phyloP scores from a whole-genome alignment of 2,888 invertebrate species.

The Dinocampus coccinellae region DNA sequence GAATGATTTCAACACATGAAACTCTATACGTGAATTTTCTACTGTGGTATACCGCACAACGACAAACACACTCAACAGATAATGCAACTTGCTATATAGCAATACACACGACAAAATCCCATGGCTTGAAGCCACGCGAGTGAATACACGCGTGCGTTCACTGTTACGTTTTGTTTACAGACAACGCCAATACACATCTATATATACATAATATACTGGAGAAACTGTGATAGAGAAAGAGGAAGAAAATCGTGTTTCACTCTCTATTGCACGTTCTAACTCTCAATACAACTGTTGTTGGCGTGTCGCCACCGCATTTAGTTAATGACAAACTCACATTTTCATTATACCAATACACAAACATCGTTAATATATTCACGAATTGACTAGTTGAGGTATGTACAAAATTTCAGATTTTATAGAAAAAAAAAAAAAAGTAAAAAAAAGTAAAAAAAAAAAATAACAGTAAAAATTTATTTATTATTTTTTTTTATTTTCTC shows the following conservation, averaged over 20 bases:
- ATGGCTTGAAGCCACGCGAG: slow-evolving; percentile 7
- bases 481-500: neutral
- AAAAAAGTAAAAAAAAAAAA: neutral
- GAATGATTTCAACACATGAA: slow-evolving; percentile 25
- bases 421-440: no score
- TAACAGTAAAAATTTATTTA: neutral
- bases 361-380: slow-evolving; percentile 11
- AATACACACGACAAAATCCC: slow-evolving; percentile 28
- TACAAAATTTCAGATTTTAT: no score
- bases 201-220: neutral
- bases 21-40: slow-evolving; percentile 26
- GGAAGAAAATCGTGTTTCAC: neutral
- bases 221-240: neutral
- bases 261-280: neutral
- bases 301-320: slow-evolving; percentile 20
- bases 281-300: neutral
- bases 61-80: slow-evolving; percentile 30
- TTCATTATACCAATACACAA: neutral
- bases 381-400: slow-evolving; percentile 29
- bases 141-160: slow-evolving; percentile 6
- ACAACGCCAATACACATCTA: neutral
- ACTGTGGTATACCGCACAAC: slow-evolving; percentile 17
- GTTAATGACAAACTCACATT: slow-evolving; percentile 26
- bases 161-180: slow-evolving; percentile 35
- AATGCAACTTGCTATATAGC: slow-evolving; percentile 31